Evolutionary conservation across 2,888 invertebrate species (phyloP), one percentile per base, ranked within the genome.

Genomic region (Lobophora halterata): DNA sequence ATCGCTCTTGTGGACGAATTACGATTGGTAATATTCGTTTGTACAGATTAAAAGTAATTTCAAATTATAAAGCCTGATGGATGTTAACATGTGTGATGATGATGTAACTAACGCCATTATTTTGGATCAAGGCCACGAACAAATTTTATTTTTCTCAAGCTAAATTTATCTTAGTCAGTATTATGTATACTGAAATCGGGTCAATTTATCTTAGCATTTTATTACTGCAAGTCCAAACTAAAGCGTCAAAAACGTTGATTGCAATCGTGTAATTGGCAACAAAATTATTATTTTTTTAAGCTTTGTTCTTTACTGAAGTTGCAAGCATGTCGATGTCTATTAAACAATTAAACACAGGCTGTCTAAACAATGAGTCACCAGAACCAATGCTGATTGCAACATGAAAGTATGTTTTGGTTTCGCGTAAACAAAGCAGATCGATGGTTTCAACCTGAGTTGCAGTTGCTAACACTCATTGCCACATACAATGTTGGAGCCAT

Each of bases 361-460:
- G 37, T 37, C 33, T 37, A 33, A 13, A 20, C 20, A 24, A 32
- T 25, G 57, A 54, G 57, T 60, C 37, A 32, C 31, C 28, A 30
- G 16, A 31, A 18, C 9, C 28, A 36, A 27, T 37, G 8, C 14
- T 36, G 35, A 25, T 42, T 23, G 56, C 46, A 52, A 27, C 11
- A 29, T 30, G 26, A 46, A 42, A 49, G 30, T 41, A 49, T 46
- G 37, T 30, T 42, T 52, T 55, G 58, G 46, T 61, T 21, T 46
- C 49, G 44, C 29, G 29, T 13, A 41, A 66, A 64, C 46, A 45
- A 45, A 40, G 39, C 42, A 31, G 30, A 26, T 25, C 30, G 43
- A 46, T 77, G 75, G 80, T 75, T 81, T 79, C 65, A 76, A 76
- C 67, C 31, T 28, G 29, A 5, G 7, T 10, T 25, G 34, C 45